Evolutionary conservation across 2,888 invertebrate species (phyloP), one percentile per base, ranked within the genome.

Genomic region (Nomada flava): DNA sequence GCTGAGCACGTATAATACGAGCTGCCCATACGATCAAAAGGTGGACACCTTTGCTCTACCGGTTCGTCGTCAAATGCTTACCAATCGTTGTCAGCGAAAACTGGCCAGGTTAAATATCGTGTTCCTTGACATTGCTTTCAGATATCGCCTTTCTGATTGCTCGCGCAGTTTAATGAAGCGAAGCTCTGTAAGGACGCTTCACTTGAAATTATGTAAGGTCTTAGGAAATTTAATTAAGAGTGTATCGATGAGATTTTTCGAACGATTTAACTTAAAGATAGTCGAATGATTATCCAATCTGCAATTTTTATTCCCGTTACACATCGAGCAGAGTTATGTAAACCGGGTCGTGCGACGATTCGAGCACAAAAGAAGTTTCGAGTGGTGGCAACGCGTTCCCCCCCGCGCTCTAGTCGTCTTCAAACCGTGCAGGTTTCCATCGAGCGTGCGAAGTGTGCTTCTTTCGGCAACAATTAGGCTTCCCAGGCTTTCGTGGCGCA

Each of bases 401-500:
- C 59, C 64, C 29, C 36, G 26, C 50, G 18, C 36, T 63, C n/a
- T 52, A 15, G 23, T 13, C 59, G 44, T 36, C 65, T 26, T 76
- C 69, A 77, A 68, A 68, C 79, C 74, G 69, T 76, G 64, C 73
- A 67, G 55, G 70, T 86, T 86, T 88, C 82, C 78, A 73, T 76
- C 83, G 80, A 85, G 82, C 89, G 88, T 88, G 88, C 78, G 88
- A 88, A 88, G 76, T 85, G 67, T 85, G 82, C 82, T 82, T 60
- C 72, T 50, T 83, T 86, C 83, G 86, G 82, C 77, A 86, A 88
- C 84, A 89, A 88, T 83, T 88, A 86, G 67, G 65, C 69, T 85
- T 88, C 86, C 79, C 88, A 88, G 86, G 88, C 88, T 89, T 89
- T 88, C 88, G 83, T 89, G 82, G 63, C 53, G 79, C 71, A 88